Evolutionary conservation across 2,888 invertebrate genomes (phyloP), one percentile per base, ranked within the genome.

Genomic region (Amphipyra tragopoginis): DNA sequence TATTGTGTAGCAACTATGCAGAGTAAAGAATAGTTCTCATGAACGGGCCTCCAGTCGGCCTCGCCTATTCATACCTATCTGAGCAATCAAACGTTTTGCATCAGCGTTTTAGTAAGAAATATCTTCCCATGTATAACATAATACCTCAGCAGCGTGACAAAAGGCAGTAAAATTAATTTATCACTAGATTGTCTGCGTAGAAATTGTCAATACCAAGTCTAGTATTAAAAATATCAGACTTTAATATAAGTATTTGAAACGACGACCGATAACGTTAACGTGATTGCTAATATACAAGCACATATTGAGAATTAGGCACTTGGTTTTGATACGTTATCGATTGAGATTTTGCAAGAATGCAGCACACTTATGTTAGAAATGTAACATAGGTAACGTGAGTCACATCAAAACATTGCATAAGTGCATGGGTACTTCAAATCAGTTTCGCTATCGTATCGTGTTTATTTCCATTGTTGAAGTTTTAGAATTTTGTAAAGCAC

Each of bases 11-110:
- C 77, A 80, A 79, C 81, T 85, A 82, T 82, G 84, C 85, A 73
- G 73, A 77, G 81, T 81, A 82, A 77, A 86, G 86, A 86, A 88
- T 85, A 72, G 85, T 90, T 92, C 91, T 86, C 91, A 91, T 88
- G 86, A 81, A 78, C 70, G 70, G 34, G 75, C 79, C 77, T 77
- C 76, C 71, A 73, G 66, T 75, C 81, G 81, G 81, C 84, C 85
- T 83, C 81, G 59, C 48, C 72, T 72, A 72, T 77, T 79, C 68
- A 73, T 49, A 57, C 61, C 44, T 65, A 56, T 45, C 61, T 61
- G 34, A 42, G 39, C 53, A 61, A 68, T 70, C 55, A 57, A 67
- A 51, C 49, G 61, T 48, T 73, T 72, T 63, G 58, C 54, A 47
- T 49, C 65, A 69, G 33, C 6, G 40, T 51, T 65, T 52, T 49